Evolutionary conservation across 2,797 vertebrate genomes (phyloP).

Genomic region (Hydrophis major): DNA sequence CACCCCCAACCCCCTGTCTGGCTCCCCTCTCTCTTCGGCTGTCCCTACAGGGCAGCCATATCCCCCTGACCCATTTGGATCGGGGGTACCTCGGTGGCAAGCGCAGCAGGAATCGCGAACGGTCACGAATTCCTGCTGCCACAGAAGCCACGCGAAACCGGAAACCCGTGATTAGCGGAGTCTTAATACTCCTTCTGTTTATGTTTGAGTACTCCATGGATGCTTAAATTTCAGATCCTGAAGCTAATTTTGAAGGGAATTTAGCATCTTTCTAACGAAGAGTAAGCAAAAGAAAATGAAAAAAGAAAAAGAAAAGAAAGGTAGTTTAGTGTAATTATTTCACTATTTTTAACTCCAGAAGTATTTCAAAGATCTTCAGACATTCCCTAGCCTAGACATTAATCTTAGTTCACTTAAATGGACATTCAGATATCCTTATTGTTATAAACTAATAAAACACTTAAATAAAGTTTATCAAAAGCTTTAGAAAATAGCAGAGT

Average conservation of each 20-base stretch:
- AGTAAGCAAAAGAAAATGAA: not conserved
- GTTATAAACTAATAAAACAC: too few species aligned
- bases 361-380: not conserved
- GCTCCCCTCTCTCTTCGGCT: too few species aligned
- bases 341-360: constrained; percentile 11
- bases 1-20: too few species aligned
- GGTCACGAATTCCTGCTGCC: too few species aligned
- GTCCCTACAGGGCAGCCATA: too few species aligned
- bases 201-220: not conserved
- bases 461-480: too few species aligned
- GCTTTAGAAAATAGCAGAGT: too few species aligned
- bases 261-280: not conserved
- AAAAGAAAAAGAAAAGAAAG: not conserved
- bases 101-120: too few species aligned
- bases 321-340: not conserved
- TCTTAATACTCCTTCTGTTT: not conserved
- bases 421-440: not conserved
- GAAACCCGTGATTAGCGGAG: not conserved
- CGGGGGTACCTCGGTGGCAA: too few species aligned
- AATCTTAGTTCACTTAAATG: constrained; percentile 8
- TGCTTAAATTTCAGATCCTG: not conserved
- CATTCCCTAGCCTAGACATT: not conserved
- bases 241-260: not conserved
- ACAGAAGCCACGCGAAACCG: too few species aligned
- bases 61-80: too few species aligned